These are phyloP conservation scores for Asobara japonica DNA, from an alignment of 1,140 invertebrate genomes.

Conservation along the genomic window DNA sequence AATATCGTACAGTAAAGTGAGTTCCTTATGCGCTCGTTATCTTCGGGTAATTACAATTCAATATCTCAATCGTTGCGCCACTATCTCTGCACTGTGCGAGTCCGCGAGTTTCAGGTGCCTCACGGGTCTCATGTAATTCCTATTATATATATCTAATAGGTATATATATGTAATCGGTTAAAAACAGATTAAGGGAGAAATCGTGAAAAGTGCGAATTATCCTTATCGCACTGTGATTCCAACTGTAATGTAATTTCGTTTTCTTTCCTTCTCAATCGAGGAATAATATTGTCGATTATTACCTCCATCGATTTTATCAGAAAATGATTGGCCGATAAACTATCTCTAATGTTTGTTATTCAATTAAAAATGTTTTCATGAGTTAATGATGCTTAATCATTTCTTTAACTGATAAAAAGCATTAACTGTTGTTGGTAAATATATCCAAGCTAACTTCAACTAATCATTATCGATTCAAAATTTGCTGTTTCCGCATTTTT, in stretches of 20 bases:
- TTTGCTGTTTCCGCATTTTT: too few species aligned
- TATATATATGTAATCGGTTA: too few species aligned
- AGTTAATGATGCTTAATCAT: neutral
- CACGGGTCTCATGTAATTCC: neutral
- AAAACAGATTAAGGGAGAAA: neutral
- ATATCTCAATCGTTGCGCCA: slow-evolving; percentile 6
- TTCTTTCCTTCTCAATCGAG: neutral
- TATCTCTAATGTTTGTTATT: neutral
- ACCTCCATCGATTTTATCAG: neutral
- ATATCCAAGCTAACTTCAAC: too few species aligned
- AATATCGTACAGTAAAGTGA: neutral
- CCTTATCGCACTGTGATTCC: neutral
- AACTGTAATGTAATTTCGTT: neutral
- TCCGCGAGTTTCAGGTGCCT: neutral
- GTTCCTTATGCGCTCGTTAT: neutral
- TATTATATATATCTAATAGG: too few species aligned
- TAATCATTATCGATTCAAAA: too few species aligned
- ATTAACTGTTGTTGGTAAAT: too few species aligned
- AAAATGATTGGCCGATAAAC: neutral
- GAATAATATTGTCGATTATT: neutral
- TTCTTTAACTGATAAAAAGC: too few species aligned
- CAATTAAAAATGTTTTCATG: neutral
- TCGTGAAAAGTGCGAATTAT: neutral
- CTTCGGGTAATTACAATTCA: slow-evolving; percentile 11
- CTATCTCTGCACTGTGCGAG: neutral